phyloP scores from a whole-genome alignment of 2,888 invertebrate genomes.

The Helobdella robusta region DNA sequence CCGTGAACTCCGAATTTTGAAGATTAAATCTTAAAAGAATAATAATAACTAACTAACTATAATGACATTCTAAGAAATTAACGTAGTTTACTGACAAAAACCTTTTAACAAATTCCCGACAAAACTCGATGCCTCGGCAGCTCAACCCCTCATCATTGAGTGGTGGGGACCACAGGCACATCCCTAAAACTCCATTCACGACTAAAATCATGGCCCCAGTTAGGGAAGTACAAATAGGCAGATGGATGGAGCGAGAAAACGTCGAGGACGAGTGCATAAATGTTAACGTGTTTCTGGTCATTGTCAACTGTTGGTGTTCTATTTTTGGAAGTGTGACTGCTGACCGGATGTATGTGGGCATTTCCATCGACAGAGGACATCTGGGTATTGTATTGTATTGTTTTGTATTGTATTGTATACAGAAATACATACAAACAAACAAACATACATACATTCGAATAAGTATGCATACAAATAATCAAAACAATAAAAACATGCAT shows the following conservation, averaged over 20 bases:
- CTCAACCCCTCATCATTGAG: conserved; percentile 81
- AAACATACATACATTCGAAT: too few relatives aligned
- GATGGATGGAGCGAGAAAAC: conserved; percentile 8
- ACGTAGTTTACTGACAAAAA: too few relatives aligned
- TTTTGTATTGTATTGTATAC: too few relatives aligned
- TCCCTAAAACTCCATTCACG: conserved; percentile 91
- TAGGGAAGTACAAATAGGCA: neutral
- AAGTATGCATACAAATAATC: neutral
- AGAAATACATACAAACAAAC: too few relatives aligned
- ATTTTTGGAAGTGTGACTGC: neutral
- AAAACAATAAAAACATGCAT: conserved; percentile 6
- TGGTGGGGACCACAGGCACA: conserved; percentile 86
- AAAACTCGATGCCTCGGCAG: conserved; percentile 82
- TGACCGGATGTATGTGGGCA: too few relatives aligned
- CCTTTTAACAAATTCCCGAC: conserved; percentile 75
- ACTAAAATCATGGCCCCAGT: conserved; percentile 81
- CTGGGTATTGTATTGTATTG: too few relatives aligned
- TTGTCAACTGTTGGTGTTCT: neutral
- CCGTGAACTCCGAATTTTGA: too few relatives aligned
- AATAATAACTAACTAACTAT: too few relatives aligned
- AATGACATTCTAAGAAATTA: too few relatives aligned
- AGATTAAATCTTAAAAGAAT: too few relatives aligned
- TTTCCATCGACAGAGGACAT: too few relatives aligned
- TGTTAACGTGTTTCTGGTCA: conserved; percentile 85
- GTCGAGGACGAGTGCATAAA: conserved; percentile 84